A percentile compares a stretch with the other conserved stretches of the same genome.
These are phyloP conservation scores for Epinotia demarniana DNA, from an alignment of 2,888 invertebrate genomes.

Conservation along the genomic window DNA sequence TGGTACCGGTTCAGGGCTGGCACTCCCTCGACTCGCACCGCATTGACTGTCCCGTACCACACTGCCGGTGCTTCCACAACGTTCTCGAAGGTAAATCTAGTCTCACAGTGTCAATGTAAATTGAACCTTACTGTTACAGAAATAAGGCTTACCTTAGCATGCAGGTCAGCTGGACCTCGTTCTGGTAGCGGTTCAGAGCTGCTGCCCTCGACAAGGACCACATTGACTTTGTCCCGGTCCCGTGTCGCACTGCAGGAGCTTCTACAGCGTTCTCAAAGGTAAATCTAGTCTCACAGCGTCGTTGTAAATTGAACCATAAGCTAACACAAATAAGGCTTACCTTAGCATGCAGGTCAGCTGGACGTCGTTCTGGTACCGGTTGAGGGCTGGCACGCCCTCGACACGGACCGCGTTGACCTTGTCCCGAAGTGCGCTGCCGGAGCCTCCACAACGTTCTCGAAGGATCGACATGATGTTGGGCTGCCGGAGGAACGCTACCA, in stretches of 20 bases:
- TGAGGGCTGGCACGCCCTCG: slow-evolving; percentile 94
- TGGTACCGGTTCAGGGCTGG: neutral
- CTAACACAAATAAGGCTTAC: slow-evolving; percentile 78
- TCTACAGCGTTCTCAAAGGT: slow-evolving; percentile 90
- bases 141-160: slow-evolving; percentile 12
- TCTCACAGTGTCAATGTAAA: neutral
- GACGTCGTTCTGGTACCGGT: slow-evolving; percentile 95
- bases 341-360: slow-evolving; percentile 97
- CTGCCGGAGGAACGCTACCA: slow-evolving; percentile 97
- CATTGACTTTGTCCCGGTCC: too few relatives aligned
- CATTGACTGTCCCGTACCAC: slow-evolving; percentile 49
- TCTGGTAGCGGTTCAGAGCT: neutral
- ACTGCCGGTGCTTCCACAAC: slow-evolving; percentile 86
- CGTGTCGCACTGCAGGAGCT: slow-evolving; percentile 78
- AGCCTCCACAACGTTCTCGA: slow-evolving; percentile 90
- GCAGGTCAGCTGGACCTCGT: neutral
- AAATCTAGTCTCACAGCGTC: neutral
- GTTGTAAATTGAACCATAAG: neutral
- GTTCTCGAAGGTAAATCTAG: slow-evolving; percentile 85
- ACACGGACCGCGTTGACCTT: slow-evolving; percentile 94
- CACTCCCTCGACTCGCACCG: neutral
- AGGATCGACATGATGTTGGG: slow-evolving; percentile 97
- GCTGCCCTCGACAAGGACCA: neutral
- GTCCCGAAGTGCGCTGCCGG: slow-evolving; percentile 88
- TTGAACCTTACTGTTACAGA: neutral